Conservation (phyloP, 1,140 invertebrate genomes). For the Nebria ingens region DNA sequence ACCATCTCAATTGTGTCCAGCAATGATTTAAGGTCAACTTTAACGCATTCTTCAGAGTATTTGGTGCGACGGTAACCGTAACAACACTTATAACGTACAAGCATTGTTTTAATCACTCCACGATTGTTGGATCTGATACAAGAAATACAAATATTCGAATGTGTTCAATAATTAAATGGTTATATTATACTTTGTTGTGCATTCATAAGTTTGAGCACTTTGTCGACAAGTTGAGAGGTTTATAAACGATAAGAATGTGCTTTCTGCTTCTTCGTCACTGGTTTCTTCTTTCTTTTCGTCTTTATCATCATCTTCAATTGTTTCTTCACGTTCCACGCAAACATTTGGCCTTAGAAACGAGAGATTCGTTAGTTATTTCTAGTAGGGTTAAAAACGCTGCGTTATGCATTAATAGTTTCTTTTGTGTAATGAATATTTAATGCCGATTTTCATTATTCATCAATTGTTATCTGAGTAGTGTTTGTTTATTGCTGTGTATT, state of each 20-base stretch:
- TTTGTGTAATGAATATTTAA: too few species aligned
- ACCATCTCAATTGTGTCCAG: conserved; percentile 40
- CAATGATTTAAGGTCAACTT: conserved; percentile 40
- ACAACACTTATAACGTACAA: conserved; percentile 48
- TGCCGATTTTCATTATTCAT: too few species aligned
- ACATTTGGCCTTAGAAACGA: conserved; percentile 37
- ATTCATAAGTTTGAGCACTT: conserved; percentile 44
- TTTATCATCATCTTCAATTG: conserved; percentile 29
- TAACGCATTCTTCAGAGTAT: conserved; percentile 35
- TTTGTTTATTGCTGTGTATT: too few species aligned
- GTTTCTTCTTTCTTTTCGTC: conserved; percentile 15
- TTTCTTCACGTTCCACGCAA: conserved; percentile 39
- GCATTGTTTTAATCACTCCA: conserved; percentile 44
- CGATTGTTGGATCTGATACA: conserved; percentile 41
- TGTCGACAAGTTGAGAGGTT: conserved; percentile 43
- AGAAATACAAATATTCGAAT: background rate
- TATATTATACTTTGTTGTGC: conserved; percentile 41
- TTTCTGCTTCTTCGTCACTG: conserved; percentile 23
- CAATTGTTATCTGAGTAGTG: too few species aligned
- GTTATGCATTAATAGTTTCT: too few species aligned
- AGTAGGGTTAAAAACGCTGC: too few species aligned
- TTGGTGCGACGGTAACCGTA: conserved; percentile 42
- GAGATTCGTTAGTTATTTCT: too few species aligned
- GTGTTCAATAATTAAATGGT: background rate
- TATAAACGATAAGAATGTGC: conserved; percentile 27